Base-by-base conservation (phyloP, 2,797 vertebrate species). In the Gymnoscopelus microlampas region DNA sequence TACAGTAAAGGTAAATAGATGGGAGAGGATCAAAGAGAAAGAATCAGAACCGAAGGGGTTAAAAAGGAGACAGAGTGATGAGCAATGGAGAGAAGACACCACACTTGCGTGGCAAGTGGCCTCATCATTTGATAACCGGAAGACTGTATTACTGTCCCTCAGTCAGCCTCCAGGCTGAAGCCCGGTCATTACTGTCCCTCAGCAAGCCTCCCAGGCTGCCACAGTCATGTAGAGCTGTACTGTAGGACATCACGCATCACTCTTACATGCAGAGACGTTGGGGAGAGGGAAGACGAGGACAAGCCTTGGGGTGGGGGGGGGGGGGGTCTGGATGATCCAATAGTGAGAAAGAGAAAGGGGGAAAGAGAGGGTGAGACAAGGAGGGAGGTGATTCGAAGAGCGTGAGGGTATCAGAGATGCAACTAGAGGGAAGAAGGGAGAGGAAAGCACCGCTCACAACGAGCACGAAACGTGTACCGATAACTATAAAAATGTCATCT, bases 141-240 rank as follows among this genome's bases (percentile, higher is more conserved):
- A 71, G 72, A 60, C 73, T 66, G 63, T 79, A 68, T 70, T 48
- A 48, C n/a, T 79, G 77, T 69, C 87, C 82, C 79, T 13, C 71
- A 81, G 88, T 79, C 71, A 23, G 75, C 81, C 88, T 84, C 62
- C 81, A 82, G 86, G 86, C 78, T 65, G 73, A 55, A 83, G 85
- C 87, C 85, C 84, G 87, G 81, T 88, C 90, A 83, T 70, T 51
- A 50, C n/a, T 78, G 77, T 69, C 87, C 82, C 80, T 13, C 71
- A 81, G 88, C 79, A 70, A 23, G 75, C 79, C 39, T 88, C 84
- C 58, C 81, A 82, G 86, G 86, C 78, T 65, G 85, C 35, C 81
- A 73, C 68, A 76, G 68, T 86, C 76, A 77, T 86, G 77, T 78
- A 53, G 71, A 73, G 67, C 61, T 39, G 62, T 55, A 77, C 61